phyloP scores from a whole-genome alignment of 2,113 vertebrate genomes.

The Phrynosoma blainvillii region DNA sequence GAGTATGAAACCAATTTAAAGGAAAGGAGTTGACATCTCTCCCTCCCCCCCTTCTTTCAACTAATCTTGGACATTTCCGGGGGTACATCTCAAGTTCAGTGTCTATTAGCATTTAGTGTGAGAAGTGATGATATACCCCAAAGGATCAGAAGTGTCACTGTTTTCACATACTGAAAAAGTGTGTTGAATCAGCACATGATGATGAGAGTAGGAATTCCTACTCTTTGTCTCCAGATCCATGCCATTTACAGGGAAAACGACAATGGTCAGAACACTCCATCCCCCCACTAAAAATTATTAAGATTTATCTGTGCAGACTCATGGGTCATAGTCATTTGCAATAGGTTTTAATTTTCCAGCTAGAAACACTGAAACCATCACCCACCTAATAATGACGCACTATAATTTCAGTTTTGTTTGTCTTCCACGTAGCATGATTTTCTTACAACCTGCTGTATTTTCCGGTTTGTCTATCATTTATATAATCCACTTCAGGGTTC shows the following conservation, averaged over 20 bases:
- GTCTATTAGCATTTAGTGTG: neutral
- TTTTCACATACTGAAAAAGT: no score
- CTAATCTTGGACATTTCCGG: neutral
- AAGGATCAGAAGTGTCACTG: neutral
- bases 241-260: no score
- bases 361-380: neutral
- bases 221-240: no score
- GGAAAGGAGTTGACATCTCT: no score
- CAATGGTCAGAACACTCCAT: no score
- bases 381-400: neutral
- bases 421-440: constrained; percentile 1
- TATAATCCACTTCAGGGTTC: constrained; percentile 11
- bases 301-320: no score
- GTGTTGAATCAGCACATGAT: no score
- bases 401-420: neutral
- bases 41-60: neutral
- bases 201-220: no score
- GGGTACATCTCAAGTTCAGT: neutral
- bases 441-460: neutral
- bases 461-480: neutral
- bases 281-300: no score
- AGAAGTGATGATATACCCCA: neutral
- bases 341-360: neutral
- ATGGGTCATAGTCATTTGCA: neutral
- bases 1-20: no score